phyloP scores from a whole-genome alignment of 2,888 invertebrate genomes.

The Ceraclea dissimilis region DNA sequence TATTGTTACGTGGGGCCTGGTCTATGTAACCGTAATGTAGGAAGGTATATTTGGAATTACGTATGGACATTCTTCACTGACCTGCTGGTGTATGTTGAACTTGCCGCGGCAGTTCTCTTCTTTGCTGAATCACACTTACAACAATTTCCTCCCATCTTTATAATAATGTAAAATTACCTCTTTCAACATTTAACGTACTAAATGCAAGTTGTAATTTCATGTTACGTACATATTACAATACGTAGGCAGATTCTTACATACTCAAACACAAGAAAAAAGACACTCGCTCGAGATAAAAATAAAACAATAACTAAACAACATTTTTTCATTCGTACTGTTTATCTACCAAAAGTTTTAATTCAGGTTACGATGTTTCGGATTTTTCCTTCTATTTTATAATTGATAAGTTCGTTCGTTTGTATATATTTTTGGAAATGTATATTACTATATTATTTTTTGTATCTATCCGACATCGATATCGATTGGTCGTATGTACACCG shows the following conservation, averaged over 20 bases:
- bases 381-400: too few relatives aligned
- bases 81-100: slow-evolving; percentile 44
- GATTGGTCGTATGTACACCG: background rate
- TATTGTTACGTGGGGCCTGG: too few relatives aligned
- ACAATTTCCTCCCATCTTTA: slow-evolving; percentile 50
- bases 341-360: too few relatives aligned
- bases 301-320: slow-evolving; percentile 5
- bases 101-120: slow-evolving; percentile 37
- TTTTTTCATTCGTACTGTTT: too few relatives aligned
- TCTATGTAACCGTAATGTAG: too few relatives aligned
- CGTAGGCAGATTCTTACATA: background rate
- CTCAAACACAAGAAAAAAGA: background rate
- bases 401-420: background rate
- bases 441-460: background rate
- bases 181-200: slow-evolving; percentile 39
- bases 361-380: too few relatives aligned
- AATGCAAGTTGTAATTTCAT: background rate
- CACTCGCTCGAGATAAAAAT: slow-evolving; percentile 5
- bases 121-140: slow-evolving; percentile 50
- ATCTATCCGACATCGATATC: background rate
- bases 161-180: slow-evolving; percentile 41
- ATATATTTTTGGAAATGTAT: slow-evolving; percentile 1
- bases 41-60: too few relatives aligned
- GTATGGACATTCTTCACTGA: slow-evolving; percentile 30
- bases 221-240: slow-evolving; percentile 1